Base-by-base conservation (phyloP, 2,888 invertebrate species). In the Lepetodrilus schrolli region DNA sequence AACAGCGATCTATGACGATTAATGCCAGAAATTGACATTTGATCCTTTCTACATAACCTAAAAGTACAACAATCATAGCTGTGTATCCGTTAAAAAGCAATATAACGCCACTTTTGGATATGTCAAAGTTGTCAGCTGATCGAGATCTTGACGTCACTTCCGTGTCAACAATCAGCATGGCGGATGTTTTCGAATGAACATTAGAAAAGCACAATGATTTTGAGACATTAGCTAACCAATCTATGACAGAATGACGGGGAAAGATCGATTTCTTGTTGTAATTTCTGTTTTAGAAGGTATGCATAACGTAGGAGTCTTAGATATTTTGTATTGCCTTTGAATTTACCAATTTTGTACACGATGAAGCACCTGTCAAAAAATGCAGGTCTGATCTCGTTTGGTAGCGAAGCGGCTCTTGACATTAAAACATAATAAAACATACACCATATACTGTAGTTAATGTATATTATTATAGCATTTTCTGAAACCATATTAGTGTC, bases 221-320 rank as follows among this genome's bases (percentile, higher is more conserved):
- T 23, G 36, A 8, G 17, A 1, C 26, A 49, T 43, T 43, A 43
- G 43, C 43, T 10, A 8, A 13, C 13, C 17, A 43, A 43, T 43
- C 17, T 43, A 17, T 20, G n/a, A n/a, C 26, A 43, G 13, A 68
- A 68, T 68, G 68, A 30, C 68, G 38, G 68, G 68, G 26, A 68
- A 68, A 23, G 68, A 68, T 8, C 34, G 78, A 78, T 86, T 83
- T 78, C 77, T 89, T 3, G 87, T 88, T 13, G 89, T 89, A 43
- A 87, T 89, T 72, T 85, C 89, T 10, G 87, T 88, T 43, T 77
- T 89, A 74, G 87, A 88, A 83, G 89, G 89, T 89, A 83, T 30
- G 74, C n/a, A n/a, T n/a, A n/a, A n/a, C n/a, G n/a, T n/a, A n/a
- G n/a, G n/a, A n/a, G n/a, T 38, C 17, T 66, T 13, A 13, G n/a